Conservation (phyloP, 2,113 vertebrate species). For the Mohoua ochrocephala region DNA sequence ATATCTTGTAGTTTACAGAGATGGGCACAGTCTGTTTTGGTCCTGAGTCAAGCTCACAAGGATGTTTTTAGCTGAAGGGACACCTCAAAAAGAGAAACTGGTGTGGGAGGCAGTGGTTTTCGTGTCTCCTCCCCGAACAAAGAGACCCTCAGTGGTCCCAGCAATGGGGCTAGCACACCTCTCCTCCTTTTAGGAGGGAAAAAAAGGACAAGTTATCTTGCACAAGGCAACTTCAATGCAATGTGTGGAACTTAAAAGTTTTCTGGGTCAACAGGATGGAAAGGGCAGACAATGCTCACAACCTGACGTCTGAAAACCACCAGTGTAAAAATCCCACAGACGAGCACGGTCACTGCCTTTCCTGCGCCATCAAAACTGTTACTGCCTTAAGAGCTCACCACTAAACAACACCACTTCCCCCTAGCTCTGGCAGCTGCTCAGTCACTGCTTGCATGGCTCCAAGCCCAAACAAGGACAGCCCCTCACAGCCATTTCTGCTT, state of each 20-base stretch:
- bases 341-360: not conserved
- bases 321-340: not conserved
- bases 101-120: not conserved
- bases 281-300: not conserved
- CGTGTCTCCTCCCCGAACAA: not conserved
- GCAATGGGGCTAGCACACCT: accelerated
- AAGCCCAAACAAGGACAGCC: not conserved
- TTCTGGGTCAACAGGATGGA: not conserved
- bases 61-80: not conserved
- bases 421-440: accelerated
- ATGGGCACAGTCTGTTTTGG: not conserved
- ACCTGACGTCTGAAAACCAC: not conserved
- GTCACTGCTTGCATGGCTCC: not conserved
- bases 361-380: not conserved
- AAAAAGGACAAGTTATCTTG: not conserved
- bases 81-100: not conserved
- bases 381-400: not conserved
- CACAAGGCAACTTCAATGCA: not conserved
- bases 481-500: not conserved
- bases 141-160: not conserved
- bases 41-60: not conserved
- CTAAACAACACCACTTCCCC: not conserved
- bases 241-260: not conserved
- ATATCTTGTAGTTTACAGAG: not conserved
- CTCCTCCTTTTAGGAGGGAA: not conserved